phyloP scores from a whole-genome alignment of 2,888 invertebrate genomes.

The Cylindroiulus punctatus region DNA sequence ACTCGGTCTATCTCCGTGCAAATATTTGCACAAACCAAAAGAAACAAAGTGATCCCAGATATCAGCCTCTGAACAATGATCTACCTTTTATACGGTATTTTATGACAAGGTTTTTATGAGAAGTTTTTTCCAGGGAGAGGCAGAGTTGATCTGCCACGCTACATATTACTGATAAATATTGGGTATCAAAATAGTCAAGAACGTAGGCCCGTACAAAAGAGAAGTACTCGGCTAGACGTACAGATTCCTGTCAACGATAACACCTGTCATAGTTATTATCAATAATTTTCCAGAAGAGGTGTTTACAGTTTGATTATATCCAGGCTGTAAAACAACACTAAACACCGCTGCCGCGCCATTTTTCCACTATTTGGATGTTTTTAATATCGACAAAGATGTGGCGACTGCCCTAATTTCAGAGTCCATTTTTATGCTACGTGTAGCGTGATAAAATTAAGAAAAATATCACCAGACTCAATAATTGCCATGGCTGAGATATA shows the following conservation, averaged over 20 bases:
- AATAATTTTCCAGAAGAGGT: not conserved
- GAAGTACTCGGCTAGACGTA: not conserved
- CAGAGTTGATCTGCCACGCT: no score
- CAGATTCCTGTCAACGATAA: constrained; percentile 19
- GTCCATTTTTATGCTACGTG: not conserved
- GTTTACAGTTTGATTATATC: not conserved
- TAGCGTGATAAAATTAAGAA: not conserved
- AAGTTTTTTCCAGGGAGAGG: no score
- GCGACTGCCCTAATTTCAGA: not conserved
- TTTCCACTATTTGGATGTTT: not conserved
- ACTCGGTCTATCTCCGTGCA: not conserved
- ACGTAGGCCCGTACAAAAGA: not conserved
- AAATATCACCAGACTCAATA: no score
- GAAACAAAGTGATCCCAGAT: not conserved
- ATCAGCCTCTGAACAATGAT: not conserved
- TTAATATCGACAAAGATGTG: not conserved
- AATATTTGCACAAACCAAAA: constrained; percentile 16
- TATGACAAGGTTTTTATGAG: not conserved
- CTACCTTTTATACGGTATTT: not conserved
- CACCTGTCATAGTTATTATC: constrained; percentile 28
- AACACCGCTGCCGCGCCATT: not conserved
- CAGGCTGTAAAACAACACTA: not conserved
- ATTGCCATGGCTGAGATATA: not conserved
- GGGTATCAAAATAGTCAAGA: not conserved
- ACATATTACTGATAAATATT: not conserved